phyloP scores from a whole-genome alignment of 1,140 invertebrate species.

The Sminthurides bifidus region DNA sequence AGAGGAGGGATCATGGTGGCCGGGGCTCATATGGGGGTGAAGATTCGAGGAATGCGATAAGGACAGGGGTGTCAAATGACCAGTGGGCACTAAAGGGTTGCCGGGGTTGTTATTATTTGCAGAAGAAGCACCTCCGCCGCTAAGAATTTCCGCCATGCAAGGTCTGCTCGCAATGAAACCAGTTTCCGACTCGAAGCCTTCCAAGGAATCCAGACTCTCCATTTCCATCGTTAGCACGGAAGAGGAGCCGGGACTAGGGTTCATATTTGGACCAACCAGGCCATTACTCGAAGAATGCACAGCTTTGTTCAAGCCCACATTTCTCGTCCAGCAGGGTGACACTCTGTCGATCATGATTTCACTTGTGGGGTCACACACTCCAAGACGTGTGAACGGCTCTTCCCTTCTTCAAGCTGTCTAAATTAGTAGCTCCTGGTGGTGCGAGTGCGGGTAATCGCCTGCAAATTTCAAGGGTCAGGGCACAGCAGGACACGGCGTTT shows the following conservation, averaged over 20 bases:
- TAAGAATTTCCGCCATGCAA: slow-evolving; percentile 73
- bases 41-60: slow-evolving; percentile 21
- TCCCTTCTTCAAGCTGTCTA: not conserved
- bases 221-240: slow-evolving; percentile 28
- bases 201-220: slow-evolving; percentile 29
- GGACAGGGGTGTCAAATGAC: slow-evolving; percentile 26
- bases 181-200: slow-evolving; percentile 38
- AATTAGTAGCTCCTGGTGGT: too few relatives aligned
- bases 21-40: slow-evolving; percentile 31
- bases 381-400: not conserved
- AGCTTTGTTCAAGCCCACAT: slow-evolving; percentile 9
- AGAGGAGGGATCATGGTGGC: slow-evolving; percentile 21
- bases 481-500: not conserved
- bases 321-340: slow-evolving; percentile 31
- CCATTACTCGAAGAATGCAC: not conserved
- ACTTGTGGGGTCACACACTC: not conserved
- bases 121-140: not conserved
- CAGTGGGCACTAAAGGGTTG: slow-evolving; percentile 12
- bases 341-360: slow-evolving; percentile 32
- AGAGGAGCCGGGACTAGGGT: slow-evolving; percentile 27
- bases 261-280: slow-evolving; percentile 3
- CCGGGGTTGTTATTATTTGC: slow-evolving; percentile 5
- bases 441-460: too few relatives aligned
- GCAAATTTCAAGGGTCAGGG: slow-evolving; percentile 1
- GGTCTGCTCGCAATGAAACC: slow-evolving; percentile 85